Evolutionary conservation across 2,888 invertebrate genomes (phyloP), one percentile per base, ranked within the genome.

Genomic region (Asteroscopus sphinx): DNA sequence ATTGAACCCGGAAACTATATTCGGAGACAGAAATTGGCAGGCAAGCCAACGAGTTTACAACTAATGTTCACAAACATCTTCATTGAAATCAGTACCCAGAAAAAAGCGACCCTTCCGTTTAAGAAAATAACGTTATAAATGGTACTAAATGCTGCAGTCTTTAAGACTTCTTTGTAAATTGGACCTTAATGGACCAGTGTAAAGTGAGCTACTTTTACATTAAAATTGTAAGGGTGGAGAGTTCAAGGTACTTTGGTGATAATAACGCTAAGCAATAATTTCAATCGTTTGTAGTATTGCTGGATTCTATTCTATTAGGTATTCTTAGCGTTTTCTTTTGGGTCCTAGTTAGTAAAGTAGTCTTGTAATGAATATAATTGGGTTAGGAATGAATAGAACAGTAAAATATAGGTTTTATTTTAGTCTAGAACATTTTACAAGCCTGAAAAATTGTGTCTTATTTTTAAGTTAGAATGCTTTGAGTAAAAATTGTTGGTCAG

Each of bases 1-100:
- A 52, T 61, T 40, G 61, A 67, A 47, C 12, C 39, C 28, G 56
- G 61, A 68, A 68, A 52, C 54, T 30, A 57, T 45, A 70, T 41
- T 42, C 42, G 42, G 26, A 33, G 28, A 41, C 46, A 36, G 41
- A 37, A 42, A 42, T 63, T 70, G 70, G 74, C 67, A 53, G 46
- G 2, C 42, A 5, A 40, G 53, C 58, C 55, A 67, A 62, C 21
- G 21, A 40, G 17, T 33, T 44, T 33, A 12, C 5, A 32, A 35
- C n/a, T 33, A 58, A 58, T 41, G 44, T 59, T 42, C 36, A 52
- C 37, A 41, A 48, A 33, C 8, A 25, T 36, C 35, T 12, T 16
- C 28, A 36, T 52, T 28, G 17, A 28, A 42, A 35, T 33, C 26
- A 6, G 13, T 30, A 21, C 1, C 33, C 21, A 25, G 33, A 21